Evolutionary conservation across 2,888 invertebrate species (phyloP).

Genomic region (Kryphioiulus occultus): DNA sequence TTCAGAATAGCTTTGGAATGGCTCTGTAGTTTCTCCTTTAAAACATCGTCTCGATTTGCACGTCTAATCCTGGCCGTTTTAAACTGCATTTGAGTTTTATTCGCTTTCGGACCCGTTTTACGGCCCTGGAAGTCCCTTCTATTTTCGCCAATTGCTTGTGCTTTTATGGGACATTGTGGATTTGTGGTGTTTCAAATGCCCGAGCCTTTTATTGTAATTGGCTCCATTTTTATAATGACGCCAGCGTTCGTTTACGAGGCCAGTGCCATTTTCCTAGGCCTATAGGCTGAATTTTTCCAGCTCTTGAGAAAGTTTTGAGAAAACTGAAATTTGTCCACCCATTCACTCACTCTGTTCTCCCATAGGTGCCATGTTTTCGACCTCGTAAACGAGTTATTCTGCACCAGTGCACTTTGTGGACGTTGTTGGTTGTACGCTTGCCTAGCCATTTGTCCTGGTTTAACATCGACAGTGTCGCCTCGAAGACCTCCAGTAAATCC

Average conservation of each 20-base stretch:
- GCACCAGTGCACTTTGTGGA: not conserved
- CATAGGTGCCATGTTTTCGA: not conserved
- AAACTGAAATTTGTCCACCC: not conserved
- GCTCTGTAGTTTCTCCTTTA: not conserved
- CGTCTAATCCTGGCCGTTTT: not conserved
- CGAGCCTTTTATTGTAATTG: slow-evolving; percentile 22
- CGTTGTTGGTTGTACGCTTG: not conserved
- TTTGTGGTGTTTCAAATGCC: not conserved
- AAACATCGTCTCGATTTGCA: not conserved
- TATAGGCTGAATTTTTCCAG: not conserved
- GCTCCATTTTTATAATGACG: slow-evolving; percentile 35
- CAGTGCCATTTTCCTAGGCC: not conserved
- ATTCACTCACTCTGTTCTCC: not conserved
- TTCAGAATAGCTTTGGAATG: too few relatives aligned
- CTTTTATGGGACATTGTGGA: slow-evolving; percentile 17
- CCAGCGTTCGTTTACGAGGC: not conserved
- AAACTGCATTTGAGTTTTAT: not conserved
- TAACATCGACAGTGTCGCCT: slow-evolving; percentile 6
- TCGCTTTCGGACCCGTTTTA: not conserved
- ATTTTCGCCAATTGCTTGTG: slow-evolving; percentile 6
- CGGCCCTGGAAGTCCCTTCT: not conserved
- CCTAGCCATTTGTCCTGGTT: not conserved
- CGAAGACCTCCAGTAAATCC: not conserved
- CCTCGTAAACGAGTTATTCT: not conserved
- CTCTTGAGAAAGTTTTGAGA: not conserved